Evolutionary conservation across 2,888 invertebrate species (phyloP).

Genomic region (Pherbina coryleti): DNA sequence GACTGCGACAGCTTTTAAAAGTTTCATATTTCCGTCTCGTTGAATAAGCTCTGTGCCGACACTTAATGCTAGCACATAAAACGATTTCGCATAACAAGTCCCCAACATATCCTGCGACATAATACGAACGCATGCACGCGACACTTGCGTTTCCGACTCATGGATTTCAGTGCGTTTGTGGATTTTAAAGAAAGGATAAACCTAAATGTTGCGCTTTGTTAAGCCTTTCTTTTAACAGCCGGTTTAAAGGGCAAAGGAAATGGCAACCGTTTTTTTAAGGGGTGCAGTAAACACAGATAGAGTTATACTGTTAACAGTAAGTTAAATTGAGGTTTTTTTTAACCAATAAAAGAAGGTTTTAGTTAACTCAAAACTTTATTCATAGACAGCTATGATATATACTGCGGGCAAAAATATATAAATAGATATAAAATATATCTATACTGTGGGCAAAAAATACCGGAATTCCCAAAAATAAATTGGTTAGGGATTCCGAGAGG

Average conservation of each 20-base stretch:
- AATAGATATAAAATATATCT: too few species aligned
- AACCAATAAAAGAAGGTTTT: too few species aligned
- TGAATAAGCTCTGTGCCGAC: neutral
- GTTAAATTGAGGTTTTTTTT: too few species aligned
- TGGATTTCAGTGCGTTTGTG: slow-evolving; percentile 1
- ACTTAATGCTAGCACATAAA: slow-evolving; percentile 46
- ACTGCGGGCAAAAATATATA: too few species aligned
- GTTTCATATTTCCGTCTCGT: slow-evolving; percentile 26
- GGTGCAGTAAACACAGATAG: too few species aligned
- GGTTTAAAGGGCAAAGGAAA: neutral
- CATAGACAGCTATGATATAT: too few species aligned
- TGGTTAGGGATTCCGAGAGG: too few species aligned
- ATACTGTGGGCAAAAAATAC: too few species aligned
- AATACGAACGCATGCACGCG: neutral
- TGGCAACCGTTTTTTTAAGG: too few species aligned
- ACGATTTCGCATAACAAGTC: slow-evolving; percentile 46
- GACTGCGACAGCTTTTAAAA: slow-evolving; percentile 11
- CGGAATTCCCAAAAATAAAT: too few species aligned
- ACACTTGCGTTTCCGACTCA: neutral
- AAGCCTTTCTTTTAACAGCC: neutral
- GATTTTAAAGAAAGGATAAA: neutral
- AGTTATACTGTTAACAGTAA: too few species aligned
- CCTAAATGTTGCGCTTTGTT: slow-evolving; percentile 21
- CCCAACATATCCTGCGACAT: neutral
- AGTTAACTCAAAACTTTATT: too few species aligned